Percentiles rank a stretch among this genome's conserved stretches.
phyloP scores from a whole-genome alignment of 2,888 invertebrate genomes.

The Archips crataeganus region DNA sequence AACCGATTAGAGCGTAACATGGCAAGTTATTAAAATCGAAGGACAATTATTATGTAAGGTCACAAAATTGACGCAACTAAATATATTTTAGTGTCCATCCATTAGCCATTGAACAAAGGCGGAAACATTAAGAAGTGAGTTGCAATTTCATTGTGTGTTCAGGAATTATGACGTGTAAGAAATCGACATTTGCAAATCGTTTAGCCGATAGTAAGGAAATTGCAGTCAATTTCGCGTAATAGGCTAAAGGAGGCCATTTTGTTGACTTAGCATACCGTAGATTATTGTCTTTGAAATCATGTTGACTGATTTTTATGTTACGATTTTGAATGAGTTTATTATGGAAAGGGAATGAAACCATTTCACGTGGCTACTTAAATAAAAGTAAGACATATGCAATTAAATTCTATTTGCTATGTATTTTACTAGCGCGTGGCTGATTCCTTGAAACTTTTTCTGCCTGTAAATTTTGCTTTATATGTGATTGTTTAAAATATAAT shows the following conservation, averaged over 20 bases:
- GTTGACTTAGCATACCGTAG: slow-evolving; percentile 54
- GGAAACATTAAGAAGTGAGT: slow-evolving; percentile 76
- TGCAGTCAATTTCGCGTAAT: slow-evolving; percentile 82
- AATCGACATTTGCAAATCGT: slow-evolving; percentile 83
- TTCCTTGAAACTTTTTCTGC: no score
- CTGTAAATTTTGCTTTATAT: no score
- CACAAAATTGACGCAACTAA: slow-evolving; percentile 17
- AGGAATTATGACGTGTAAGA: slow-evolving; percentile 84
- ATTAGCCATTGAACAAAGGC: slow-evolving; percentile 58
- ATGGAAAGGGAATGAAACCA: not conserved
- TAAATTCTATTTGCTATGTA: no score
- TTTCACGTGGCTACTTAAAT: not conserved
- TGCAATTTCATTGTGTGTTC: slow-evolving; percentile 82
- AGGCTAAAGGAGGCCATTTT: slow-evolving; percentile 62
- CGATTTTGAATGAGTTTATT: slow-evolving; percentile 24
- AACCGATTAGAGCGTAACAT: not conserved
- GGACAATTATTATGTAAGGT: not conserved
- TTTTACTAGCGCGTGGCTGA: no score
- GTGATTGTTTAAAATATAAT: no score
- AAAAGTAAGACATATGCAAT: not conserved
- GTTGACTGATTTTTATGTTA: slow-evolving; percentile 39
- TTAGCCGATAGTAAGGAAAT: slow-evolving; percentile 80
- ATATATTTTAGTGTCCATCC: slow-evolving; percentile 19
- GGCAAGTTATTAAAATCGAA: not conserved
- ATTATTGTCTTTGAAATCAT: slow-evolving; percentile 48